Evolutionary conservation across 2,113 vertebrate species (phyloP).

Genomic region (Anser brachyrhynchus): DNA sequence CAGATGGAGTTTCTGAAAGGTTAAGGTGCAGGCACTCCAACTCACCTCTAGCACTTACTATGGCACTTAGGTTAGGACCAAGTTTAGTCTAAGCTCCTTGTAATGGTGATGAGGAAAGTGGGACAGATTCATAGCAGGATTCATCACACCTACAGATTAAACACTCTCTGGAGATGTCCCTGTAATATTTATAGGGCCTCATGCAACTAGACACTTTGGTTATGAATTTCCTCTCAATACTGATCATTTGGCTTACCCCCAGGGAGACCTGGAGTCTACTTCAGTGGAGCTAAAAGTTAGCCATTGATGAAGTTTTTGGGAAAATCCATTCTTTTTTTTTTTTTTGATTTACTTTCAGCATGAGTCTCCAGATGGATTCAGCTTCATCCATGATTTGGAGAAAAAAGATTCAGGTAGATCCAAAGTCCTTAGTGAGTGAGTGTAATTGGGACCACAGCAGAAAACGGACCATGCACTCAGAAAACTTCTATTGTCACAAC

Average conservation of each 20-base stretch:
- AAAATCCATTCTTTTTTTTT: neutral
- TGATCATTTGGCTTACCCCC: neutral
- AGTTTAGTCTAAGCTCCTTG: neutral
- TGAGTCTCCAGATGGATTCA: neutral
- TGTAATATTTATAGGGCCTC: neutral
- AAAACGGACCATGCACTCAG: neutral
- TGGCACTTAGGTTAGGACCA: neutral
- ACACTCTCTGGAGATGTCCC: neutral
- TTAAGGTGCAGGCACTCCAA: neutral
- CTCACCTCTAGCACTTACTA: neutral
- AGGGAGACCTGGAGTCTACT: neutral
- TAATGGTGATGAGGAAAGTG: neutral
- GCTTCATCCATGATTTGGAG: rapidly evolving
- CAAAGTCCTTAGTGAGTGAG: neutral
- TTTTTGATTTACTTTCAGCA: neutral
- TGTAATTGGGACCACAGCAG: neutral
- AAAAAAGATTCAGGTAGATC: neutral
- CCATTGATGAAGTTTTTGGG: neutral
- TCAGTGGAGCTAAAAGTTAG: neutral
- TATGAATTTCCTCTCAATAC: neutral
- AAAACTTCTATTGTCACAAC: neutral
- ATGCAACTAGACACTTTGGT: neutral
- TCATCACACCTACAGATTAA: neutral
- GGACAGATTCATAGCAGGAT: neutral
- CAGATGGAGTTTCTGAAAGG: neutral